Percentiles rank a stretch among this genome's conserved stretches.
phyloP scores from a whole-genome alignment of 2,888 invertebrate genomes.

The Hypena proboscidalis region DNA sequence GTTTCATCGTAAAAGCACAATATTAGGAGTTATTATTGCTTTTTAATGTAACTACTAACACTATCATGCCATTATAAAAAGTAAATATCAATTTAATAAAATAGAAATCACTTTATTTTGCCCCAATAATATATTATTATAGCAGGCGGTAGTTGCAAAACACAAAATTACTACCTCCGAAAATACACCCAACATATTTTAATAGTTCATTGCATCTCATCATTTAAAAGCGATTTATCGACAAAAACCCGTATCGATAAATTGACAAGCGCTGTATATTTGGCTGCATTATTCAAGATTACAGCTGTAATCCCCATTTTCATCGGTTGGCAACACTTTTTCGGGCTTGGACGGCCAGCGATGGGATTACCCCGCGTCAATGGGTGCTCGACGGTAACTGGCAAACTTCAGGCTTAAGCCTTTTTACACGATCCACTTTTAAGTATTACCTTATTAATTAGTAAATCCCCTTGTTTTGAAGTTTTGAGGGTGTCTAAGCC shows the following conservation, averaged over 20 bases:
- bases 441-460: constrained; percentile 78
- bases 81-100: no score
- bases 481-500: constrained; percentile 52
- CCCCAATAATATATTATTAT: no score
- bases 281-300: constrained; percentile 58
- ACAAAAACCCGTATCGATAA: constrained; percentile 44
- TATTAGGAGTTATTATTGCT: no score
- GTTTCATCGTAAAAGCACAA: no score
- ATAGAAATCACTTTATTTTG: neutral
- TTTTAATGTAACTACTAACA: no score
- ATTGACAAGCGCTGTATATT: constrained; percentile 52
- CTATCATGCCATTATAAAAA: no score
- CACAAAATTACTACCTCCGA: no score
- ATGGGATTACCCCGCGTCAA: constrained; percentile 65
- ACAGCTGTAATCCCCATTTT: constrained; percentile 69
- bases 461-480: constrained; percentile 62
- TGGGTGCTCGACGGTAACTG: constrained; percentile 52
- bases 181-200: constrained; percentile 25
- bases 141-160: no score
- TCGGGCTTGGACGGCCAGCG: constrained; percentile 54
- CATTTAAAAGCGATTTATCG: constrained; percentile 51
- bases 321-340: constrained; percentile 60
- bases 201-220: constrained; percentile 38
- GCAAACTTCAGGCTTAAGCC: constrained; percentile 71
- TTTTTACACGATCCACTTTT: constrained; percentile 64